Conservation (phyloP, 2,113 vertebrate species). For the Bostrychus sinensis region DNA sequence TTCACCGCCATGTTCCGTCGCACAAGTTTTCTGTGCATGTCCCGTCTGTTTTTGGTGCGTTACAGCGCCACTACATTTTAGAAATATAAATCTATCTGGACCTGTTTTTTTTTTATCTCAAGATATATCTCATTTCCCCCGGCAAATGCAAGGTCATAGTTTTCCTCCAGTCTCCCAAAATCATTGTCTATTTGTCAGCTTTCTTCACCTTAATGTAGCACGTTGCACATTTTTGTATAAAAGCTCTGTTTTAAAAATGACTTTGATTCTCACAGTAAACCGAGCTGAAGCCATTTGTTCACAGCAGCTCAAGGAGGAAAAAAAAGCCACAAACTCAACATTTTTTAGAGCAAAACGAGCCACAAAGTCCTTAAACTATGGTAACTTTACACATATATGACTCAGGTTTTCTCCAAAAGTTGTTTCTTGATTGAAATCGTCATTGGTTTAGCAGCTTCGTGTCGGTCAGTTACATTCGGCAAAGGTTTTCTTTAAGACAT, state of each 20-base stretch:
- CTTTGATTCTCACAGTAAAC: neutral
- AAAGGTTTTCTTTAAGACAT: neutral
- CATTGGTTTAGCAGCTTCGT: constrained; percentile 50
- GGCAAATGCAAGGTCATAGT: neutral
- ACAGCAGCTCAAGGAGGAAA: neutral
- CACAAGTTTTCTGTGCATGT: no score
- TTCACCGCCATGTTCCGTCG: no score
- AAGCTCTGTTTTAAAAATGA: neutral
- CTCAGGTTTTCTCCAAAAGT: neutral
- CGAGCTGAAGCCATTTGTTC: neutral
- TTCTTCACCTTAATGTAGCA: neutral
- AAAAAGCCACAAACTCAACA: neutral
- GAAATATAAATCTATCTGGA: no score
- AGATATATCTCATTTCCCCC: neutral
- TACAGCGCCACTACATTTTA: no score
- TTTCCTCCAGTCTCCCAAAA: neutral
- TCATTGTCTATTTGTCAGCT: neutral
- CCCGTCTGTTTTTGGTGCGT: no score
- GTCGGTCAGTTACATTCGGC: constrained; percentile 37
- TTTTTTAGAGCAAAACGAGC: neutral
- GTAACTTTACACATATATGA: no score
- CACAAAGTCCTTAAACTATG: no score
- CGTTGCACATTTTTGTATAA: neutral
- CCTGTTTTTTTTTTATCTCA: no score
- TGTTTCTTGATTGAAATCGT: constrained; percentile 4